Evolutionary conservation across 2,888 invertebrate genomes (phyloP).

Genomic region (Volucella inflata): DNA sequence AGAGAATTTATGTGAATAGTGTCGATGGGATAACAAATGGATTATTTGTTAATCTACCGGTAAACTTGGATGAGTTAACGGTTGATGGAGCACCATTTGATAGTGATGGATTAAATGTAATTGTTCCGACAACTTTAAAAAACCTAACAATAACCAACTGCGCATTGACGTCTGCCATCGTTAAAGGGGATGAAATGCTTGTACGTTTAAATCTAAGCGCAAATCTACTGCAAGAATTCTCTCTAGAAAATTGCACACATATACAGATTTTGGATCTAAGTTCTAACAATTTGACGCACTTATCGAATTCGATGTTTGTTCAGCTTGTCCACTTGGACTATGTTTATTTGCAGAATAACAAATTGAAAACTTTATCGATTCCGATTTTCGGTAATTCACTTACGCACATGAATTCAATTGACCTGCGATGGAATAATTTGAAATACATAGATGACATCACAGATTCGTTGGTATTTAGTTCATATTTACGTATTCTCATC

Average conservation of each 20-base stretch:
- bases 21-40: constrained; percentile 64
- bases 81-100: constrained; percentile 77
- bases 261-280: constrained; percentile 79
- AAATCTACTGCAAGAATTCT: constrained; percentile 78
- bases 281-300: constrained; percentile 77
- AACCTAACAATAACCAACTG: constrained; percentile 78
- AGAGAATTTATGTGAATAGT: constrained; percentile 33
- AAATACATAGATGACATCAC: constrained; percentile 57
- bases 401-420: constrained; percentile 76
- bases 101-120: constrained; percentile 67
- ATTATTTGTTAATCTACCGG: constrained; percentile 78
- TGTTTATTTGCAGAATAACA: constrained; percentile 78
- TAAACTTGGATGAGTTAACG: constrained; percentile 75
- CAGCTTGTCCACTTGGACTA: constrained; percentile 76
- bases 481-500: constrained; percentile 78
- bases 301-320: constrained; percentile 78
- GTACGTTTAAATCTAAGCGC: constrained; percentile 79
- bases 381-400: constrained; percentile 63
- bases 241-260: constrained; percentile 75
- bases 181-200: constrained; percentile 54
- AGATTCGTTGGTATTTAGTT: constrained; percentile 23
- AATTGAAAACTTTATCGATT: constrained; percentile 76
- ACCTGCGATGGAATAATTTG: constrained; percentile 78
- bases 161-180: constrained; percentile 76
- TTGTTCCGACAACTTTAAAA: constrained; percentile 74